phyloP scores from a whole-genome alignment of 30 jellyfish, hydroid and myxozoan species.

The Turritopsis rubra region DNA sequence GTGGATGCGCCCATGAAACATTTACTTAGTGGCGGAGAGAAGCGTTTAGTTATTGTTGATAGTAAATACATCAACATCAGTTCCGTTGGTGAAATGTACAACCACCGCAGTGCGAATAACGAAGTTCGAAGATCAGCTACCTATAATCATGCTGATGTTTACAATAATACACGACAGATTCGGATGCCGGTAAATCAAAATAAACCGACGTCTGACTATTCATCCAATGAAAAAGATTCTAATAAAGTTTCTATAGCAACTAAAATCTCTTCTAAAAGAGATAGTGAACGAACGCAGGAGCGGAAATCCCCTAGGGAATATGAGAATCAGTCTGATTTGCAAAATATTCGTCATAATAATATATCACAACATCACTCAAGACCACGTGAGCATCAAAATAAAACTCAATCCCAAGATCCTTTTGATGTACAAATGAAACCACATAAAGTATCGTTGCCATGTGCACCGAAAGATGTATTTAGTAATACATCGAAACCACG shows the following conservation, averaged over 20 bases:
- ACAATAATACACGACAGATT: slow-evolving; percentile 1
- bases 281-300: neutral
- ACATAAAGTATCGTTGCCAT: neutral
- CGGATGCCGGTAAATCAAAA: slow-evolving; percentile 2
- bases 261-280: neutral
- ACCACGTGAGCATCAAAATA: neutral
- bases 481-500: neutral
- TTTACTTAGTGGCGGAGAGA: slow-evolving; percentile 13
- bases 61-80: slow-evolving; percentile 24
- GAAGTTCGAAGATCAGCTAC: neutral
- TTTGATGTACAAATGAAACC: neutral
- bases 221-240: neutral
- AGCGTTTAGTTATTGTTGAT: slow-evolving; percentile 28
- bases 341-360: neutral
- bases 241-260: neutral
- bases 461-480: neutral
- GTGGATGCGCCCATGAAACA: neutral
- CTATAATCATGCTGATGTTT: neutral
- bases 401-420: neutral
- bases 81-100: slow-evolving; percentile 15
- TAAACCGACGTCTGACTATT: neutral
- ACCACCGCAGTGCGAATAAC: neutral
- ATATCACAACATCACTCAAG: neutral
- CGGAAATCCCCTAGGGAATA: neutral
- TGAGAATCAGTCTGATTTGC: neutral